phyloP scores from a whole-genome alignment of 2,888 invertebrate species.

The Drosophila rubida region DNA sequence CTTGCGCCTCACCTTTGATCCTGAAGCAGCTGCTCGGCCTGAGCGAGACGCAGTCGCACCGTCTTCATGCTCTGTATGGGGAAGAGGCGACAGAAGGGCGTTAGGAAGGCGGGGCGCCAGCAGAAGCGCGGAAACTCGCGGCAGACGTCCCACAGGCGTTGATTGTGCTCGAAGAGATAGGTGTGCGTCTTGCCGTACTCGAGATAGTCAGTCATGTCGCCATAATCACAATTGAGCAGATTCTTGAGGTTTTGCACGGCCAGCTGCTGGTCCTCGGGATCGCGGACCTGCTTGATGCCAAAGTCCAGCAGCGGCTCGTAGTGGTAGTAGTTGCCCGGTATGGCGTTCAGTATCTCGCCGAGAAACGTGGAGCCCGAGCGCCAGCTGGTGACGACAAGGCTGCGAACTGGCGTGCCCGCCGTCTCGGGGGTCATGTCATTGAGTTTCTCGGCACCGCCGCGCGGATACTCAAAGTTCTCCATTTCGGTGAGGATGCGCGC shows the following conservation, averaged over 20 bases:
- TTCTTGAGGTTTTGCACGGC: constrained; percentile 89
- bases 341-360: constrained; percentile 92
- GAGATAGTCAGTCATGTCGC: constrained; percentile 90
- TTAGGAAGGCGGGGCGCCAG: constrained; percentile 90
- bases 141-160: constrained; percentile 93
- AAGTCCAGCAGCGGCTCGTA: constrained; percentile 94
- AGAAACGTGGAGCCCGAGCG: constrained; percentile 95
- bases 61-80: constrained; percentile 96
- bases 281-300: constrained; percentile 92
- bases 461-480: constrained; percentile 87
- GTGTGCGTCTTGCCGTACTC: constrained; percentile 91
- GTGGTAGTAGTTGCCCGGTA: constrained; percentile 95
- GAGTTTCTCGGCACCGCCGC: constrained; percentile 87
- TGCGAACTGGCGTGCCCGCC: constrained; percentile 89
- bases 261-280: constrained; percentile 88
- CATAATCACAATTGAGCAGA: constrained; percentile 91
- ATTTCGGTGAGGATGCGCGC: constrained; percentile 86
- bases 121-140: constrained; percentile 88
- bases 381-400: constrained; percentile 94
- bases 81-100: constrained; percentile 92
- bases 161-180: constrained; percentile 94
- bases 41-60: constrained; percentile 90
- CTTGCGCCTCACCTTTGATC: constrained; percentile 88
- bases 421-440: constrained; percentile 89
- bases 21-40: constrained; percentile 89